phyloP scores from a whole-genome alignment of 2,888 invertebrate species.

The Incurvaria masculella region DNA sequence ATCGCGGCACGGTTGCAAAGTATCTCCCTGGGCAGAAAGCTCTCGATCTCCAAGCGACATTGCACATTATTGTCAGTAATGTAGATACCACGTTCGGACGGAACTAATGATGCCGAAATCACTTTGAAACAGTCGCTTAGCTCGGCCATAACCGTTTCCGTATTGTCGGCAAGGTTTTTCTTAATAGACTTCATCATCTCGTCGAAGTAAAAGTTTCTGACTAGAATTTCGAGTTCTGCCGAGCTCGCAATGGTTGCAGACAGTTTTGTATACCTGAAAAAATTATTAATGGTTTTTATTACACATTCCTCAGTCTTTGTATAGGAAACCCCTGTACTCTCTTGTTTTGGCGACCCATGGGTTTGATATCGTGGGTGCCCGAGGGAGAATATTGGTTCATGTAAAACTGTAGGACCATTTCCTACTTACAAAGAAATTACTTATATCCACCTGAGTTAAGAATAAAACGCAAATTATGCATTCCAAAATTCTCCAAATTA shows the following conservation, averaged over 20 bases:
- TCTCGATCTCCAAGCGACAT: conserved; percentile 36
- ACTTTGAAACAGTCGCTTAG: conserved; percentile 57
- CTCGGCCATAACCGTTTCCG: conserved; percentile 50
- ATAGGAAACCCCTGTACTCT: no score
- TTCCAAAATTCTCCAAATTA: no score
- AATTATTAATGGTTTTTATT: conserved; percentile 1
- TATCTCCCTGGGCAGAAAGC: conserved; percentile 62
- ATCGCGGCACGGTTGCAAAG: conserved; percentile 61
- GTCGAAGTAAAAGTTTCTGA: conserved; percentile 74
- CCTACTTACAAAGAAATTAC: no score
- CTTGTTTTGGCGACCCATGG: no score
- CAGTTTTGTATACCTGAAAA: conserved; percentile 66
- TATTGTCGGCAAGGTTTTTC: conserved; percentile 37
- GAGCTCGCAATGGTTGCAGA: conserved; percentile 80
- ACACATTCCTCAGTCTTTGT: no score
- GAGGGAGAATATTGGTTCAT: no score
- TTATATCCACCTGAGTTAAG: no score
- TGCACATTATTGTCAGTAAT: conserved; percentile 44
- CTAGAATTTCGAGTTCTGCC: conserved; percentile 68
- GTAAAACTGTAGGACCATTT: no score
- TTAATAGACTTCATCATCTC: conserved; percentile 73
- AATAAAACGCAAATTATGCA: no score
- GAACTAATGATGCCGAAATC: conserved; percentile 49
- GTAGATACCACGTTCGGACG: conserved; percentile 51
- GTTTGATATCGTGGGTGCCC: no score